Conservation (phyloP, 1,140 invertebrate species). For the Armadillidium nasatum region DNA sequence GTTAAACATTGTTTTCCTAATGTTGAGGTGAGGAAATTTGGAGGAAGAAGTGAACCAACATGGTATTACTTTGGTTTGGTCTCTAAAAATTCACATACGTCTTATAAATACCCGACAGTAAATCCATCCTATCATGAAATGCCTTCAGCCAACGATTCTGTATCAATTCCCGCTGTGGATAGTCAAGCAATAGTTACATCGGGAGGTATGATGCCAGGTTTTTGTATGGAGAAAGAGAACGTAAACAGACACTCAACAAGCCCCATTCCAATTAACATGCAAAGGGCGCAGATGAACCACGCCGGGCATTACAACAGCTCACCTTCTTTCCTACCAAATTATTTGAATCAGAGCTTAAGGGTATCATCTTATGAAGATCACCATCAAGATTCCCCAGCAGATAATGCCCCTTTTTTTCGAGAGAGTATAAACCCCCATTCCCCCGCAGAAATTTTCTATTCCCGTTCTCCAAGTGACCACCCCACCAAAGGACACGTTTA, state of each 20-base stretch:
- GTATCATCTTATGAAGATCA: neutral
- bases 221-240: neutral
- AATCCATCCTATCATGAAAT: neutral
- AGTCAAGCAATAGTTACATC: neutral
- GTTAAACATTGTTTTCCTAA: slow-evolving; percentile 44
- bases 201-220: neutral
- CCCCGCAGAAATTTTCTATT: neutral
- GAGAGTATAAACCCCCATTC: neutral
- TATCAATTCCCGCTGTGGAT: neutral
- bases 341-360: neutral
- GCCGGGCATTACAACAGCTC: neutral
- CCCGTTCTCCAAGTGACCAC: neutral
- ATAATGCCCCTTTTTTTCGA: neutral
- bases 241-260: neutral
- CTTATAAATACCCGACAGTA: neutral
- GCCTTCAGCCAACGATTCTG: neutral
- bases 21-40: slow-evolving; percentile 43
- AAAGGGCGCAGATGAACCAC: neutral
- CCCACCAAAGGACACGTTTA: neutral
- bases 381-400: neutral
- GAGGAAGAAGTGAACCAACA: slow-evolving; percentile 41
- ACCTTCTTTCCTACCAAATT: neutral
- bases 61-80: slow-evolving; percentile 43
- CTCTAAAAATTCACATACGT: slow-evolving; percentile 20
- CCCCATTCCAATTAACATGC: neutral